These are phyloP conservation scores for Sesamia nonagrioides DNA, from an alignment of 1,140 invertebrate genomes.

Conservation along the genomic window DNA sequence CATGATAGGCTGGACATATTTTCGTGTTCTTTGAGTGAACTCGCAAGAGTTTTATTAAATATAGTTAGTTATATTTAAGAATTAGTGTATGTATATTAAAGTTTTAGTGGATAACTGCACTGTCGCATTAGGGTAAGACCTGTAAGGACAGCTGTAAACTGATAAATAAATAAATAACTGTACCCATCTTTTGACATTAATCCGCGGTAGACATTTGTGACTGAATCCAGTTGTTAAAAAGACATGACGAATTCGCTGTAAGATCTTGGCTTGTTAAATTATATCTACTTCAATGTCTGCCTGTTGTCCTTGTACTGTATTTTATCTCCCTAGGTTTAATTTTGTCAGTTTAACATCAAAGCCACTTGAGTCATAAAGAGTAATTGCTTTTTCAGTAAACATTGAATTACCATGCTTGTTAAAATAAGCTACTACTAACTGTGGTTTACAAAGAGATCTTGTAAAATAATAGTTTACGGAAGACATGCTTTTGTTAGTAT, in stretches of 20 bases:
- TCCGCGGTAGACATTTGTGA: not conserved
- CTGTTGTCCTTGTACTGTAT: not conserved
- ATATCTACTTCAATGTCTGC: not conserved
- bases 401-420: slow-evolving; percentile 21
- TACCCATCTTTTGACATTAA: not conserved
- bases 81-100: too few species aligned
- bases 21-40: too few species aligned
- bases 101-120: too few species aligned
- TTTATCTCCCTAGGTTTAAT: slow-evolving; percentile 27
- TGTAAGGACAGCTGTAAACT: too few species aligned
- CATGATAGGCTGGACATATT: too few species aligned
- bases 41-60: too few species aligned
- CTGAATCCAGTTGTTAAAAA: not conserved
- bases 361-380: slow-evolving; percentile 22
- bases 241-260: not conserved
- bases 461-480: not conserved
- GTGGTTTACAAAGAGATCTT: slow-evolving; percentile 19
- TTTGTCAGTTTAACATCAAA: slow-evolving; percentile 33
- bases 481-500: not conserved
- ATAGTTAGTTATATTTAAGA: too few species aligned
- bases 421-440: slow-evolving; percentile 26
- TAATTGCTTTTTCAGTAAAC: slow-evolving; percentile 20
- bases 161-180: too few species aligned
- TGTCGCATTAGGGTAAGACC: too few species aligned
- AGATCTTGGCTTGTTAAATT: not conserved